phyloP scores from a whole-genome alignment of 30 jellyfish, hydroid and myxozoan genomes.

The Sanderia malayensis region DNA sequence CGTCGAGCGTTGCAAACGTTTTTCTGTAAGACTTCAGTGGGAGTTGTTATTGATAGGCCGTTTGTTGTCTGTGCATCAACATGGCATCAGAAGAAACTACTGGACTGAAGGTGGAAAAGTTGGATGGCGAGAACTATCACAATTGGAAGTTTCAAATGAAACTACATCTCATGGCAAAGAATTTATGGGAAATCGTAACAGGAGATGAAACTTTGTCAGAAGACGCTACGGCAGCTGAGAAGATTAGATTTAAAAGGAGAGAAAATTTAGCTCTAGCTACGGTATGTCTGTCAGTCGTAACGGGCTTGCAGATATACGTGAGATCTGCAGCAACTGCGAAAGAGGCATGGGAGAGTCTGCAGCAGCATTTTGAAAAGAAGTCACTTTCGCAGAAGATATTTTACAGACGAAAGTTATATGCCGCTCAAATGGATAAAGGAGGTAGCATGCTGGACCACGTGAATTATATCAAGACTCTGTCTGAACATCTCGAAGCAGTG shows the following conservation, averaged over 20 bases:
- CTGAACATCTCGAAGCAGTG: slow-evolving; percentile 59
- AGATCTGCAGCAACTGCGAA: slow-evolving; percentile 55
- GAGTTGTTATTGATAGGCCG: not conserved
- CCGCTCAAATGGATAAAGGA: slow-evolving; percentile 53
- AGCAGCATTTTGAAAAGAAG: slow-evolving; percentile 47
- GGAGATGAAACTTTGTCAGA: slow-evolving; percentile 17
- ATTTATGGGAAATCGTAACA: too few species aligned
- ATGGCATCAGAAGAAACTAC: slow-evolving; percentile 13
- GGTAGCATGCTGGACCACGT: slow-evolving; percentile 38
- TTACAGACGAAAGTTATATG: slow-evolving; percentile 46
- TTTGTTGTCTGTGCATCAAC: not conserved
- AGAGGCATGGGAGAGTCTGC: slow-evolving; percentile 77
- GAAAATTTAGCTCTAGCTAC: slow-evolving; percentile 45
- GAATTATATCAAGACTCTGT: slow-evolving; percentile 20
- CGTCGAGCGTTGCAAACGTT: too few species aligned
- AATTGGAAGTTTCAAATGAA: slow-evolving; percentile 43
- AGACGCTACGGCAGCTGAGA: slow-evolving; percentile 12
- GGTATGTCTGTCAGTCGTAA: slow-evolving; percentile 36
- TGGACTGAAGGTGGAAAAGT: slow-evolving; percentile 35
- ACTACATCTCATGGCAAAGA: slow-evolving; percentile 42
- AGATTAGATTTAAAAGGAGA: slow-evolving; percentile 18
- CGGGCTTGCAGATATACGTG: slow-evolving; percentile 50
- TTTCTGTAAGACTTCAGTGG: not conserved
- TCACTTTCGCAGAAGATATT: slow-evolving; percentile 46
- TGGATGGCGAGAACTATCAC: slow-evolving; percentile 31